Evolutionary conservation across 2,888 invertebrate species (phyloP).

Genomic region (Alentia gelatinosa): DNA sequence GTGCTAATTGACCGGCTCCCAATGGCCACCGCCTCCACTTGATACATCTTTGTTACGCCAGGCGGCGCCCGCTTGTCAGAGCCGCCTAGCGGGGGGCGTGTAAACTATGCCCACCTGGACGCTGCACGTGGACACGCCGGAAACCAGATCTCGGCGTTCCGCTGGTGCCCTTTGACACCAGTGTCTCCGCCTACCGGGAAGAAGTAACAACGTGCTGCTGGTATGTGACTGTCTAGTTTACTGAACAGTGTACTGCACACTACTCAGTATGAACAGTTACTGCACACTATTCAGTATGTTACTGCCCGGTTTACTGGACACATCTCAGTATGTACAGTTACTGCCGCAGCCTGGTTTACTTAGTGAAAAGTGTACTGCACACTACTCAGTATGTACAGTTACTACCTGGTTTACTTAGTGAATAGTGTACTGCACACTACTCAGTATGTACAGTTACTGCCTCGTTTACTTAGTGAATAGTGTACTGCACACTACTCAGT

Average conservation of each 20-base stretch:
- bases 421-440: too few relatives aligned
- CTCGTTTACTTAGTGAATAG: too few relatives aligned
- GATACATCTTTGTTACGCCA: conserved; percentile 32
- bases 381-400: too few relatives aligned
- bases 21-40: not conserved
- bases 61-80: not conserved
- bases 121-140: not conserved
- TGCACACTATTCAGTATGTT: not conserved
- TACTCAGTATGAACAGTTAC: not conserved
- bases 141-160: not conserved
- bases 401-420: too few relatives aligned
- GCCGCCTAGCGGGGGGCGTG: not conserved
- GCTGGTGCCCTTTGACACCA: not conserved
- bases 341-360: not conserved
- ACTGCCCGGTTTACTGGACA: not conserved
- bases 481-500: too few relatives aligned
- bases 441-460: too few relatives aligned
- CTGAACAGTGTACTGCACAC: not conserved
- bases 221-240: not conserved
- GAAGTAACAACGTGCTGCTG: not conserved
- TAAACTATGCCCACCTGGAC: not conserved
- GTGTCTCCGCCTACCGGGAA: not conserved
- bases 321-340: not conserved
- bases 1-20: conserved; percentile 1
- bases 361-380: not conserved